Evolutionary conservation across 2,113 vertebrate genomes (phyloP), one percentile per base, ranked within the genome.

Genomic region (Panthera uncia): DNA sequence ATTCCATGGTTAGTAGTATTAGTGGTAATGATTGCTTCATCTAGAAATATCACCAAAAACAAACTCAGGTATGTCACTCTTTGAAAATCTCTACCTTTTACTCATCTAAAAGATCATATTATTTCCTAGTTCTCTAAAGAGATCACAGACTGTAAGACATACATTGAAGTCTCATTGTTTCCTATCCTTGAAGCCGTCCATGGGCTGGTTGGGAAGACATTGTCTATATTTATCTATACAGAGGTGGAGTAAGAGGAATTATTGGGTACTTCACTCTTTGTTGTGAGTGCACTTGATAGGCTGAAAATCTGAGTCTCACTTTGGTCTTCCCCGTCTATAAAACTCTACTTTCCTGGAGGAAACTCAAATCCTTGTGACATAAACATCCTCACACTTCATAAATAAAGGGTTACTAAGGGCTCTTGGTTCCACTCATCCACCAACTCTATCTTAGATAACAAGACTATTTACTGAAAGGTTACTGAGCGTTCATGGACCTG

Each of bases 1-100:
- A 21, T 41, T 74, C 74, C 23, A 86, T 5, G 0, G 4, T 61
- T 86, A 63, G 8, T 11, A 73, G 12, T 5, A 8, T 76, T 18
- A 88, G 14, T 61, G 36, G 1, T 80, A 81, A 96, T 76, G 23
- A 89, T 80, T 73, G 4, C 16, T 76, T 79, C 16, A 69, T 76
- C 12, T 9, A 82, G 16, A 93, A 93, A 84, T 83, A 88, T 16
- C 3, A 89, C 7, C 48, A 57, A 65, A 61, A 97, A 3, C 8
- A 76, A 71, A 61, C 5, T 45, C 19, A 4, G 13, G 13, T 50
- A 13, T 76, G 8, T 25, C 1, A 61, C 15, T 69, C 38, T 94
- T 89, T 95, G 52, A 93, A 96, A 81, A 50, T 96, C 74, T 10
- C 13, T 78, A 41, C 50, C 31, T 61, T 94, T 55, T 65, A 76